These are phyloP conservation scores for Candidula unifasciata DNA, from an alignment of 2,888 invertebrate genomes.

Conservation along the genomic window DNA sequence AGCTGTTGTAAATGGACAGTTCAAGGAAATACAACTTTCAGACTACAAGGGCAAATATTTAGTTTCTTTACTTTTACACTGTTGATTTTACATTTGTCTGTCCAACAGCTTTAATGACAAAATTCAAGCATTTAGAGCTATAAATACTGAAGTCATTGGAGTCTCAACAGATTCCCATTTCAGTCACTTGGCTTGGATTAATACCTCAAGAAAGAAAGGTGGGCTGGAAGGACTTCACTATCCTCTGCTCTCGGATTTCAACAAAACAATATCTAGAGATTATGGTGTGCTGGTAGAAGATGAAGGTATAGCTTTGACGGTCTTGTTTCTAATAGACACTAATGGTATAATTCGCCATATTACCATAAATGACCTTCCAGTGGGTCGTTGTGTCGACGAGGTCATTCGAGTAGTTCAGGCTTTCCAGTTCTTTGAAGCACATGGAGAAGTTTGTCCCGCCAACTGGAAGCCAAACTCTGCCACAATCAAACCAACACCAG, in stretches of 20 bases:
- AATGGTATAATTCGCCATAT: constrained; percentile 86
- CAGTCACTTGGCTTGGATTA: constrained; percentile 96
- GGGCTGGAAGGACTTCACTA: constrained; percentile 92
- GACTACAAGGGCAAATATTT: constrained; percentile 77
- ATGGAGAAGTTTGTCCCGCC: constrained; percentile 97
- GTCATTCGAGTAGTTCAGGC: constrained; percentile 90
- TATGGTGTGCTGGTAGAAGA: constrained; percentile 92
- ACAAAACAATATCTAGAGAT: constrained; percentile 88
- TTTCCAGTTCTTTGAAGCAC: constrained; percentile 92
- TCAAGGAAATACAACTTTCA: constrained; percentile 73
- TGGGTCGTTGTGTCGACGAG: constrained; percentile 93
- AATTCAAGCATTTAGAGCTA: constrained; percentile 62
- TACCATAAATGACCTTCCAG: constrained; percentile 92
- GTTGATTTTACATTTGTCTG: constrained; percentile 91
- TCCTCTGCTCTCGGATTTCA: constrained; percentile 93
- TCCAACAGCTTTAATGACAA: constrained; percentile 94
- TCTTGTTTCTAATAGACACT: constrained; percentile 91
- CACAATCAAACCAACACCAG: constrained; percentile 93
- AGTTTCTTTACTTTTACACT: constrained; percentile 78
- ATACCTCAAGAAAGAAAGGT: constrained; percentile 85
- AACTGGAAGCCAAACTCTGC: constrained; percentile 93
- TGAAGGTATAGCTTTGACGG: constrained; percentile 89
- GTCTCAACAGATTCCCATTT: constrained; percentile 98
- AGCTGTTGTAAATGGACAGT: constrained; percentile 76
- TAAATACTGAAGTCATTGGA: constrained; percentile 87